Percentiles rank a stretch among this genome's conserved stretches.
phyloP scores from a whole-genome alignment of 1,140 invertebrate species.

The Lineus longissimus region DNA sequence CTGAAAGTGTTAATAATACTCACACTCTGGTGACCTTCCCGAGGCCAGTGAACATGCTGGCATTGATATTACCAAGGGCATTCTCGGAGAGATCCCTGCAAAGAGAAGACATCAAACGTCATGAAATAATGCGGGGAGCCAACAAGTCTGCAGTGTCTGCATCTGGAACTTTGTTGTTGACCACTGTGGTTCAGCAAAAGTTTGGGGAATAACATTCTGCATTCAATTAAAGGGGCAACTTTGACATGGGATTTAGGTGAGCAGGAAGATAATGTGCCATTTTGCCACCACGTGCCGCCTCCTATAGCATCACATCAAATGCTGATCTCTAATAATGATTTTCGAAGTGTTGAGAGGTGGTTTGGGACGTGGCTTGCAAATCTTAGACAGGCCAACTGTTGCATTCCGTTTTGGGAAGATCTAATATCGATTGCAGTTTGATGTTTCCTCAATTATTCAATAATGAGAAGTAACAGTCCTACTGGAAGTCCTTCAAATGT shows the following conservation, averaged over 20 bases:
- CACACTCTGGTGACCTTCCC: slow-evolving; percentile 44
- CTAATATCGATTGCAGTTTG: no score
- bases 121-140: not conserved
- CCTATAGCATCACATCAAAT: no score
- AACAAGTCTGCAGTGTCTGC: not conserved
- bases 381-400: no score
- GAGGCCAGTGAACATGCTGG: slow-evolving; percentile 42
- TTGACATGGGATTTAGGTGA: not conserved
- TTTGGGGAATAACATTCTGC: not conserved
- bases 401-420: no score
- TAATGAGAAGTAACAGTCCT: no score
- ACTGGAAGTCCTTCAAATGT: no score
- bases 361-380: no score
- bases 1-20: slow-evolving; percentile 20
- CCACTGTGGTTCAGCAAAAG: not conserved
- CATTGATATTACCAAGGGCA: slow-evolving; percentile 38
- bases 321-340: no score
- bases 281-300: no score
- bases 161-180: not conserved
- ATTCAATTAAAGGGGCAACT: not conserved
- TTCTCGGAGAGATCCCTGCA: slow-evolving; percentile 45
- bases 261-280: no score
- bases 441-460: no score
- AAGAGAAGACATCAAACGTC: slow-evolving; percentile 13
- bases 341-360: no score